Evolutionary conservation across 2,113 vertebrate species (phyloP).

Genomic region (Machaerirhynchus nigripectus): DNA sequence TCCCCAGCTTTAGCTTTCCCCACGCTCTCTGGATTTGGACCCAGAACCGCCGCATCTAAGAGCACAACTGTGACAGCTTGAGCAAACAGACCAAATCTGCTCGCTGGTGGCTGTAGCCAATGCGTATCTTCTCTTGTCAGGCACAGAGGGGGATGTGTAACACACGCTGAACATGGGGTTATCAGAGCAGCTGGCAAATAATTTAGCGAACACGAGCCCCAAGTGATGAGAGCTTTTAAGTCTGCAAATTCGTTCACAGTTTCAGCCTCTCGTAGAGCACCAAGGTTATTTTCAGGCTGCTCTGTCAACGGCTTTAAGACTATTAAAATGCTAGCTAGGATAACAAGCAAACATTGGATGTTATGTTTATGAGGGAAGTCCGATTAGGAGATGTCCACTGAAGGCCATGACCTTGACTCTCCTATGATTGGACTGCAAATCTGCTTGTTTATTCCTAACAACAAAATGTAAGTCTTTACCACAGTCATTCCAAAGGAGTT

Average conservation of each 20-base stretch:
- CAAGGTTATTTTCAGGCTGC: background rate
- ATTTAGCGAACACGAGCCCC: background rate
- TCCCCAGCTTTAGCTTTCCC: background rate
- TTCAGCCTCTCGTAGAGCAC: background rate
- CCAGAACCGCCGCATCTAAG: background rate
- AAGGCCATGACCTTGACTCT: slow-evolving; percentile 31
- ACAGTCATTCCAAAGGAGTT: background rate
- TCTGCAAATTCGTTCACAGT: slow-evolving; percentile 34
- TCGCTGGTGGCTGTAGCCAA: slow-evolving; percentile 27
- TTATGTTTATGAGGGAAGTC: background rate
- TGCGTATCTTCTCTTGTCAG: slow-evolving; percentile 39
- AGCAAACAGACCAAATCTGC: slow-evolving; percentile 37
- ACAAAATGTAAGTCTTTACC: background rate
- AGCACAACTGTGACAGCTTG: slow-evolving; percentile 44
- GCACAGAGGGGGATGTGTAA: slow-evolving; percentile 15
- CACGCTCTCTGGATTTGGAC: background rate
- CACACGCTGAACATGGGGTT: slow-evolving; percentile 26
- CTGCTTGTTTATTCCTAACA: background rate
- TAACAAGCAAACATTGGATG: slow-evolving; percentile 17
- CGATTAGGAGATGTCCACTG: background rate
- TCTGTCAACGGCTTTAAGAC: background rate
- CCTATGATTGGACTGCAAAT: background rate
- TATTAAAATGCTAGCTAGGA: slow-evolving; percentile 13
- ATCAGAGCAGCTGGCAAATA: slow-evolving; percentile 57
- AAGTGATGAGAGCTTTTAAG: slow-evolving; percentile 35